Evolutionary conservation across 2,797 vertebrate genomes (phyloP).

Genomic region (Hipposideros larvatus): DNA sequence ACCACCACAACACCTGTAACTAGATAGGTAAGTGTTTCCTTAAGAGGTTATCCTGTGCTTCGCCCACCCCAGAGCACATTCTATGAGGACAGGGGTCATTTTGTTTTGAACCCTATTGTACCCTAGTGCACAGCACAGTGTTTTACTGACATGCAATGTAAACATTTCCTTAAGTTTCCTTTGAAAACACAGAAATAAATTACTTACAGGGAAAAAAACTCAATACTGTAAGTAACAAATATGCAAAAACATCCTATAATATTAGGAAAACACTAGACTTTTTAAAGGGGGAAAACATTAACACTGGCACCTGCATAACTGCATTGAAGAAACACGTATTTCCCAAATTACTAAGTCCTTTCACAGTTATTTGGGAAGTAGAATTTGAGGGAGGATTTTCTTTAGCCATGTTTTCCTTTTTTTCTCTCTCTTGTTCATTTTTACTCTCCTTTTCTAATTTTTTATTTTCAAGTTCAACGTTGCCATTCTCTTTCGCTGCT

Average conservation of each 20-base stretch:
- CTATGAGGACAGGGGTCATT: neutral
- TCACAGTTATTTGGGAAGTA: conserved; percentile 88
- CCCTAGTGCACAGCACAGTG: neutral
- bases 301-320: conserved; percentile 94
- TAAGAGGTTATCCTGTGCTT: neutral
- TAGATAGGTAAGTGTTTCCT: neutral
- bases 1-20: neutral
- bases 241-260: neutral
- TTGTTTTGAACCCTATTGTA: neutral
- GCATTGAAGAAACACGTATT: conserved; percentile 99
- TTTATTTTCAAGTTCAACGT: conserved; percentile 86
- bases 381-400: conserved; percentile 82
- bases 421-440: conserved; percentile 89
- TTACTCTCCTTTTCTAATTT: conserved; percentile 89
- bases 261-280: neutral
- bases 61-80: neutral
- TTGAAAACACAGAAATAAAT: neutral
- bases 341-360: conserved; percentile 97
- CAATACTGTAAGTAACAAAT: neutral
- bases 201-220: neutral
- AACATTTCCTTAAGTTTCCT: neutral
- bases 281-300: neutral
- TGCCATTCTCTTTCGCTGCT: conserved; percentile 83
- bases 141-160: neutral
- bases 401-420: conserved; percentile 85